Evolutionary conservation across 2,888 invertebrate species (phyloP).

Genomic region (Acronicta leporina): DNA sequence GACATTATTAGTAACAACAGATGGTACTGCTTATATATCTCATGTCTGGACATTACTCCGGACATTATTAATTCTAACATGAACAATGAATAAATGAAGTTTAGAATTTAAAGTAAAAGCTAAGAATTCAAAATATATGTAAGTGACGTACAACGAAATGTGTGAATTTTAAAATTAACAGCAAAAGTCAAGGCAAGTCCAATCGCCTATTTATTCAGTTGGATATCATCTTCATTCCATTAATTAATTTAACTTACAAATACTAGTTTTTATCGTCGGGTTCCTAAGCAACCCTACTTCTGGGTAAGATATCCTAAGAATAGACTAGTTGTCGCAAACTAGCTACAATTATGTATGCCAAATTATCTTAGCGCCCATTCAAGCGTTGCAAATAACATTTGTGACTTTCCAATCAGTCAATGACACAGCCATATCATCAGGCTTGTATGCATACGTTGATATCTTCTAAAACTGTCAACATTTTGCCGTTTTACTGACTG

Average conservation of each 20-base stretch:
- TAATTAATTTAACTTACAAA: not conserved
- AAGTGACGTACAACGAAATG: constrained; percentile 1
- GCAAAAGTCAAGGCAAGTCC: not conserved
- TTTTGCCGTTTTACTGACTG: constrained; percentile 35
- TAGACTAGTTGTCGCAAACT: not conserved
- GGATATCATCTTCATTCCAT: not conserved
- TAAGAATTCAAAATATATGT: too few species aligned
- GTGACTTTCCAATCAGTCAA: constrained; percentile 55
- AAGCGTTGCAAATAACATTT: constrained; percentile 52
- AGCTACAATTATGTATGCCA: constrained; percentile 22
- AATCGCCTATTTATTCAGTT: constrained; percentile 14
- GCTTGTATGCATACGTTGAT: constrained; percentile 49
- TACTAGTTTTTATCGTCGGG: too few species aligned
- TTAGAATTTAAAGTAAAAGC: constrained; percentile 5
- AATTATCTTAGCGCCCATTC: constrained; percentile 47
- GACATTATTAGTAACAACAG: constrained; percentile 31
- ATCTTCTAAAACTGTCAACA: constrained; percentile 45
- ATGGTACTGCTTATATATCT: constrained; percentile 12
- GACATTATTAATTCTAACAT: not conserved
- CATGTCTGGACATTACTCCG: constrained; percentile 6
- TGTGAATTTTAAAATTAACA: not conserved
- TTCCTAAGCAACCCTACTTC: too few species aligned
- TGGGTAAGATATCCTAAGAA: too few species aligned
- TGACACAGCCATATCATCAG: constrained; percentile 51
- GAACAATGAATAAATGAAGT: constrained; percentile 17